Percentiles rank a stretch among this genome's conserved stretches.
phyloP scores from a whole-genome alignment of 92 coral and sea anemone genomes.

The Metridium senile region DNA sequence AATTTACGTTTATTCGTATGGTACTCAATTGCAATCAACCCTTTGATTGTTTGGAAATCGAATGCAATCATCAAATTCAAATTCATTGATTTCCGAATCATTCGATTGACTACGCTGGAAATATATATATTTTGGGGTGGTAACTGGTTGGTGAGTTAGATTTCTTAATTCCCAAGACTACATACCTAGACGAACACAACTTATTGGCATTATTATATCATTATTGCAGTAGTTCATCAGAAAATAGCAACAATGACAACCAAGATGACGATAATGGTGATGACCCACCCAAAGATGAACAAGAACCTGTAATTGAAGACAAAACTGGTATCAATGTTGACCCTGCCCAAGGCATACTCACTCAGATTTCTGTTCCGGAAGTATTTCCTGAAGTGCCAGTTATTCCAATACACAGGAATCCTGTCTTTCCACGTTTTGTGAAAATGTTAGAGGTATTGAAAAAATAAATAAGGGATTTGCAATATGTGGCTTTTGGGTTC shows the following conservation, averaged over 20 bases:
- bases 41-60: too few species aligned
- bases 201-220: too few species aligned
- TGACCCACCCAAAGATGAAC: constrained; percentile 59
- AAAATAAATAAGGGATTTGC: too few species aligned
- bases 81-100: too few species aligned
- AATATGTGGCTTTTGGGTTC: neutral
- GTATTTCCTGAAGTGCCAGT: constrained; percentile 96
- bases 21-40: too few species aligned
- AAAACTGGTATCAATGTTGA: constrained; percentile 69
- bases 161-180: too few species aligned
- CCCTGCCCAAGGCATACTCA: constrained; percentile 78
- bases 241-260: constrained; percentile 54
- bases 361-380: constrained; percentile 89
- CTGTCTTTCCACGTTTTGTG: constrained; percentile 99
- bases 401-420: constrained; percentile 93
- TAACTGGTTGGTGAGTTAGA: too few species aligned
- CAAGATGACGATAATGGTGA: constrained; percentile 53
- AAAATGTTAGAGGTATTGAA: constrained; percentile 94
- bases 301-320: constrained; percentile 88
- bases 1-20: too few species aligned
- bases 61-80: too few species aligned
- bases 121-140: too few species aligned
- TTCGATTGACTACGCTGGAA: too few species aligned
- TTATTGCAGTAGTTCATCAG: constrained; percentile 47
- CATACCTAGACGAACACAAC: too few species aligned